These are phyloP conservation scores for Cephalotes varians DNA, from an alignment of 2,888 invertebrate genomes.

Conservation along the genomic window DNA sequence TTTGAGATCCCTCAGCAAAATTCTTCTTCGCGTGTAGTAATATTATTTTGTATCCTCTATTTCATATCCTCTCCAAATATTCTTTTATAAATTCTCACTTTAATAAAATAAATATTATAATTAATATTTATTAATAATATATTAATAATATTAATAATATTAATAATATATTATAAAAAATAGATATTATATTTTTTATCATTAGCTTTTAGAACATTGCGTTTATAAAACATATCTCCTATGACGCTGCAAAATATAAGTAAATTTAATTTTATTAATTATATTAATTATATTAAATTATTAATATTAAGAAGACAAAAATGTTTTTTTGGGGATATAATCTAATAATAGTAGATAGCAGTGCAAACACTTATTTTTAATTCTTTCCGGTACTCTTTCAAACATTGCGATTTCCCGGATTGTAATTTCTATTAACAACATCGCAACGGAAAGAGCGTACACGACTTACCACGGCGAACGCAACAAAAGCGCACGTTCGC, in stretches of 20 bases:
- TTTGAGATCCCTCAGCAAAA: too few relatives aligned
- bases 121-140: too few relatives aligned
- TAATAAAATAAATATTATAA: too few relatives aligned
- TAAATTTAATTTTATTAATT: too few relatives aligned
- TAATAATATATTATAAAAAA: too few relatives aligned
- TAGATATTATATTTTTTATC: not conserved
- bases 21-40: too few relatives aligned
- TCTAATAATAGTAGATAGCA: not conserved
- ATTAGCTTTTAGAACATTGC: not conserved
- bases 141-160: too few relatives aligned
- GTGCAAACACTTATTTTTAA: not conserved
- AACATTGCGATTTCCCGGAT: constrained; percentile 8
- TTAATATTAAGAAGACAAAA: not conserved
- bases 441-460: too few relatives aligned
- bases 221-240: not conserved
- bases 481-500: constrained; percentile 25
- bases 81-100: too few relatives aligned
- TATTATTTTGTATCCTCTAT: not conserved
- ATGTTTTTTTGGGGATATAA: not conserved
- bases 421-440: constrained; percentile 24
- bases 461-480: not conserved
- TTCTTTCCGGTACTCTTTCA: not conserved
- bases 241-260: not conserved
- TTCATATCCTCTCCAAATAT: not conserved
- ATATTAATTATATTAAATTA: too few relatives aligned